Evolutionary conservation across 2,113 vertebrate genomes (phyloP), one percentile per base, ranked within the genome.

Genomic region (Urocitellus parryii): DNA sequence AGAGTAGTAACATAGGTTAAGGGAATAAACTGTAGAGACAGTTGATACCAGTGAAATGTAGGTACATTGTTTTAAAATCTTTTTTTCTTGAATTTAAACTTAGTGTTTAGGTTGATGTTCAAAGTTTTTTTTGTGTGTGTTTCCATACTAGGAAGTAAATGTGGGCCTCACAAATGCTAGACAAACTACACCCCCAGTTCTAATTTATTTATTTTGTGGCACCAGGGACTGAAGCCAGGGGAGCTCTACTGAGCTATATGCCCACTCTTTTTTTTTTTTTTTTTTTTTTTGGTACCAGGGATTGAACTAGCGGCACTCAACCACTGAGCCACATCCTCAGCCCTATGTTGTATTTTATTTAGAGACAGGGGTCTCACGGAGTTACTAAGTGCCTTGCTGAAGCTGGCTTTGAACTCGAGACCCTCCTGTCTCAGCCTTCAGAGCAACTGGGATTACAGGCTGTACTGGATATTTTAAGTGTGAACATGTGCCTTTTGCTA

Each of bases 31-130:
- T 79, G 42, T 39, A n/a, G n/a, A 96, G 92, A 89, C 39, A 45
- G 22, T 5, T 5, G 82, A 45, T 86, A 79, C 81, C 72, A 29
- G 91, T 82, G 34, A 83, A 89, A 34, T 56, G 83, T 79, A 83
- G n/a, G 65, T 63, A 96, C 91, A 88, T 27, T 68, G 78, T 96
- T 96, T 96, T 91, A 24, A 51, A 18, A 29, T 29, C 5, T 37
- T 84, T 95, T 94, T 72, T 37, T n/a, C 78, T 96, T 68, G 25
- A 84, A 94, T n/a, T 67, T 74, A 63, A 8, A 4, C 6, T 94
- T 61, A 76, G 63, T 56, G 78, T 68, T 96, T 94, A 74, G 86
- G 37, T 94, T 24, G 0, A 95, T 94, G 56, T 91, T 96, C 67
- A 42, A 48, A 53, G 85, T 92, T 88, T 67, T 45, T 13, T 90